Evolutionary conservation across 92 coral and sea anemone genomes (phyloP), one percentile per base, ranked within the genome.

Genomic region (Palythoa grandiflora): DNA sequence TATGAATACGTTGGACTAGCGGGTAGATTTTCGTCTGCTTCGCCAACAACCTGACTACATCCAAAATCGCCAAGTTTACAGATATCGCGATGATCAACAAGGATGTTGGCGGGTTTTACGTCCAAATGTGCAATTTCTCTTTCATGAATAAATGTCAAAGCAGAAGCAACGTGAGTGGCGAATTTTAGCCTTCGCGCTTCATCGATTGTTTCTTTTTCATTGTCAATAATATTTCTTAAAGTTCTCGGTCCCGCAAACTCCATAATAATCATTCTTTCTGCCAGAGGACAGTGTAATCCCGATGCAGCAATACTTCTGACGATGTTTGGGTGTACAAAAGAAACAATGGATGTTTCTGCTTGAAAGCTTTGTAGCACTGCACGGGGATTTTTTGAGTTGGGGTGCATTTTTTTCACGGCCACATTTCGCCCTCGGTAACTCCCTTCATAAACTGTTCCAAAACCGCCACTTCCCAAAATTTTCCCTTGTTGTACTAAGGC

Each of bases 11-110:
- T 97, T 16, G 99, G 99, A 61, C 99, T 97, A 21, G 98, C 98
- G 87, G 99, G 99, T 93, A 95, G 91, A 86, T 95, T 92, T 9
- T 92, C 96, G 47, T 93, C 95, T 9, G 95, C 96, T 14, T 92
- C 96, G 28, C 94, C 98, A 17, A 97, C 94, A 68, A 93, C 88
- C 87, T 95, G 99, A 68, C 98, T 93, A 73, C 99, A 97, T 55
- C 99, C 99, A 80, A 97, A 97, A 87, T 97, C 99, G 7, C 99
- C 96, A 35, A 97, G 88, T 91, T 97, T 97, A 84, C 99, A 97
- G 71, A 88, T 84, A 73, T 95, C 98, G 28, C 91, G 94, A 28
- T 94, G 89, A 68, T 95, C 96, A 21, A 97, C 98, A 52, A 97
- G 79, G 21, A 97, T 93, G 65, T 97, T 97, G 1, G 99, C 99